Percentiles rank a stretch among this genome's conserved stretches.
Conservation (phyloP, 2,888 invertebrate species). For the Rotaria socialis region DNA sequence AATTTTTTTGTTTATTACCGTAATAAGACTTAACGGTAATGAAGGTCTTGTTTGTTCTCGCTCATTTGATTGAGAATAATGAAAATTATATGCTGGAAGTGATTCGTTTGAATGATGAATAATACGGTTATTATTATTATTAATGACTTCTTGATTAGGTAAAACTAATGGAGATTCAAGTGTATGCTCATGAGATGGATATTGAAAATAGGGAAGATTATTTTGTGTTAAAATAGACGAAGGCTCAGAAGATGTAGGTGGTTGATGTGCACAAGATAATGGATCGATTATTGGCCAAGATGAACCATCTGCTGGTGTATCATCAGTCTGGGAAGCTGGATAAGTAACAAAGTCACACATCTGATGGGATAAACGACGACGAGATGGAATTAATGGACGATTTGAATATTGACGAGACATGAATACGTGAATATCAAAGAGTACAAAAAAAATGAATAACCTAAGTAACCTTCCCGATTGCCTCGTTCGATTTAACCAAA, state of each 20-base stretch:
- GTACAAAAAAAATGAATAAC: not conserved
- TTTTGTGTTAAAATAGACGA: not conserved
- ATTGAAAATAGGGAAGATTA: not conserved
- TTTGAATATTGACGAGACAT: constrained; percentile 13
- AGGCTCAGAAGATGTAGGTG: not conserved
- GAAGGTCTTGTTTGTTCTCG: not conserved
- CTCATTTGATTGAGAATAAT: not conserved
- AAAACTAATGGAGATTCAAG: not conserved
- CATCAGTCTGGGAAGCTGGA: not conserved
- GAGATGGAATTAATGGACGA: not conserved
- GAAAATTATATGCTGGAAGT: not conserved
- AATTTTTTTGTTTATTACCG: not conserved
- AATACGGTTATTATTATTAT: not conserved
- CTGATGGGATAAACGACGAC: not conserved
- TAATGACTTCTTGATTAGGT: not conserved
- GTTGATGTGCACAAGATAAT: not conserved
- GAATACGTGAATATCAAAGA: not conserved
- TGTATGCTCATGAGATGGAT: not conserved
- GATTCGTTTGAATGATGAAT: not conserved
- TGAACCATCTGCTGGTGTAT: not conserved
- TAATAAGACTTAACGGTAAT: not conserved
- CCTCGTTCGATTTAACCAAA: not conserved
- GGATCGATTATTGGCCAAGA: not conserved
- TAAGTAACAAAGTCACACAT: constrained; percentile 5
- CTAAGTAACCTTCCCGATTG: not conserved